Conservation (phyloP, 1,140 invertebrate species). For the Dendrolimus kikuchii region DNA sequence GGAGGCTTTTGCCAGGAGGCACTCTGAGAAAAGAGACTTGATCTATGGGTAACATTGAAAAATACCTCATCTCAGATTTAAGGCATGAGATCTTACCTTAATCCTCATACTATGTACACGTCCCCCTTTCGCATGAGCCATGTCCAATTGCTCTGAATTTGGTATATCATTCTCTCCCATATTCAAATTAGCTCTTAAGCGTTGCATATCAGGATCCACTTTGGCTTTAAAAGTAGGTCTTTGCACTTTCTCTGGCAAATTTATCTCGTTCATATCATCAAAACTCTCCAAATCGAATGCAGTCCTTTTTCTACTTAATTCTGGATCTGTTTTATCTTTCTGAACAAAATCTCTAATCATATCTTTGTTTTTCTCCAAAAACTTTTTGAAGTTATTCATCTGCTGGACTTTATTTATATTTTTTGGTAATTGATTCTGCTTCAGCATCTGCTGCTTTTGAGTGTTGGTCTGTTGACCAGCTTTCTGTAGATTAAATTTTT, state of each 20-base stretch:
- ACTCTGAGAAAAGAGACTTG: too few relatives aligned
- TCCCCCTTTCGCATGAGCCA: slow-evolving; percentile 14
- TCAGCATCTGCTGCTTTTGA: too few relatives aligned
- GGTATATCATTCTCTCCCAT: not conserved
- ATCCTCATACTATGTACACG: slow-evolving; percentile 5
- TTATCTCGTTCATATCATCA: too few relatives aligned
- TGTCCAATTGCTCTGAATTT: slow-evolving; percentile 17
- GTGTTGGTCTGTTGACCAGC: too few relatives aligned
- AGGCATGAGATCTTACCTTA: slow-evolving; percentile 3
- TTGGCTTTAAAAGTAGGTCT: too few relatives aligned
- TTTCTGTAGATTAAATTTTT: too few relatives aligned
- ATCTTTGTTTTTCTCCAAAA: slow-evolving; percentile 19
- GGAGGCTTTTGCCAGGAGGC: not conserved
- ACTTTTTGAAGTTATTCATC: slow-evolving; percentile 16
- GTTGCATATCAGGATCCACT: too few relatives aligned
- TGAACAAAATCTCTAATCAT: slow-evolving; percentile 16
- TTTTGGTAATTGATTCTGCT: not conserved
- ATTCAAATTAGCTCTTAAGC: not conserved
- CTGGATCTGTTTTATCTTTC: slow-evolving; percentile 4
- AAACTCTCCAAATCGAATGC: too few relatives aligned
- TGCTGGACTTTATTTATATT: slow-evolving; percentile 8
- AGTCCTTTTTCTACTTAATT: not conserved
- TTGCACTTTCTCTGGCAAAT: too few relatives aligned
- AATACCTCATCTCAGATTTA: not conserved
- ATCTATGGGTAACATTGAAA: not conserved